Percentiles rank a stretch among this genome's conserved stretches.
phyloP scores from a whole-genome alignment of 1,140 invertebrate genomes.

The Ruditapes philippinarum region DNA sequence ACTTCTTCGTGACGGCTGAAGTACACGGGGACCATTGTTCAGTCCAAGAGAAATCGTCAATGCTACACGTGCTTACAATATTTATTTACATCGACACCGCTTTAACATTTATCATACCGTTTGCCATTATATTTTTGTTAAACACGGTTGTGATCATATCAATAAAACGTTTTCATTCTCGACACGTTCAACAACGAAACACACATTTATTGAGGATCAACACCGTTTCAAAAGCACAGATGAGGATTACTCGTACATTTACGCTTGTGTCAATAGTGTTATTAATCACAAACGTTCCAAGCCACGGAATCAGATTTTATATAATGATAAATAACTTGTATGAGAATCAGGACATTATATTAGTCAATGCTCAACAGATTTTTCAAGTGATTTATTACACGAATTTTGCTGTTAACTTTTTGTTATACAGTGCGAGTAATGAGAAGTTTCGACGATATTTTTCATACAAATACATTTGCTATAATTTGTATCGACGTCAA shows the following conservation, averaged over 20 bases:
- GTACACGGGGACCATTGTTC: conserved; percentile 36
- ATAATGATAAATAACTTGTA: conserved; percentile 23
- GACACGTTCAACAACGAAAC: conserved; percentile 51
- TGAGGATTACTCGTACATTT: conserved; percentile 93
- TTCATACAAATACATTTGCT: not conserved
- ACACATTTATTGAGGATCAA: not conserved
- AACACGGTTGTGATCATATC: conserved; percentile 89
- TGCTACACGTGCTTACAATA: conserved; percentile 85
- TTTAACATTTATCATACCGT: conserved; percentile 88
- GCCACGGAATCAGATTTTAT: conserved; percentile 82
- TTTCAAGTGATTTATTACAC: conserved; percentile 90
- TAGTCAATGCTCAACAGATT: conserved; percentile 85
- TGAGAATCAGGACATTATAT: not conserved
- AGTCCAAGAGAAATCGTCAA: conserved; percentile 40
- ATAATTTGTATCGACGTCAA: not conserved
- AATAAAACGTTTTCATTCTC: conserved; percentile 69
- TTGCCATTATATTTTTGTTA: conserved; percentile 87
- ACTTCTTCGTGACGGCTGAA: conserved; percentile 72
- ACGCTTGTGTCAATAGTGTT: conserved; percentile 93
- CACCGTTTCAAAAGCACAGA: conserved; percentile 16
- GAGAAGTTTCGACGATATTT: conserved; percentile 70
- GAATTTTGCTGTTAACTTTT: conserved; percentile 95
- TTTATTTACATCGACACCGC: conserved; percentile 89
- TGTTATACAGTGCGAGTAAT: conserved; percentile 89
- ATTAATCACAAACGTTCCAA: conserved; percentile 92